Conservation (phyloP, 64 coral and sea anemone species). For the Orbicella faveolata region DNA sequence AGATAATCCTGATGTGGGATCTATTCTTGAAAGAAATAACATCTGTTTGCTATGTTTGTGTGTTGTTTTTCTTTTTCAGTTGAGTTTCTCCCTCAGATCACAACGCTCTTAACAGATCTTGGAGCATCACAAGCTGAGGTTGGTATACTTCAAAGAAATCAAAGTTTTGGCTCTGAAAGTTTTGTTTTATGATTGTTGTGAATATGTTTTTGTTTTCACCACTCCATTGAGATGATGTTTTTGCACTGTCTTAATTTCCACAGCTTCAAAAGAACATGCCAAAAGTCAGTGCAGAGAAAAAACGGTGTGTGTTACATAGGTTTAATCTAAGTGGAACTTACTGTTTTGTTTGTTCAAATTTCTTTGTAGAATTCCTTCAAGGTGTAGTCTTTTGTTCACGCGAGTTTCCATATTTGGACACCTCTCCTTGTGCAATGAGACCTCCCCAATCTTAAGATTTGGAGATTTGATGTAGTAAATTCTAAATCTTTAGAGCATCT, state of each 20-base stretch:
- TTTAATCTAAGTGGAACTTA: too few species aligned
- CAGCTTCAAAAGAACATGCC: constrained; percentile 90
- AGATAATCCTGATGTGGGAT: neutral
- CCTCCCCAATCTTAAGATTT: too few species aligned
- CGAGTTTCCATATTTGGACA: too few species aligned
- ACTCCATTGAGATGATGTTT: neutral
- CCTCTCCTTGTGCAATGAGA: too few species aligned
- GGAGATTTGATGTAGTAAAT: too few species aligned
- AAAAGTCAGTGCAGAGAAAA: constrained; percentile 84
- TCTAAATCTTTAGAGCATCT: too few species aligned
- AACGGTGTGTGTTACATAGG: constrained; percentile 34
- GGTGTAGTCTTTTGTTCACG: too few species aligned
- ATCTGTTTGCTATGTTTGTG: neutral
- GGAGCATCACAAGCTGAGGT: constrained; percentile 96
- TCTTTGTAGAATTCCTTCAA: too few species aligned
- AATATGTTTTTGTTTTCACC: too few species aligned
- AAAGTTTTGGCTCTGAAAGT: neutral
- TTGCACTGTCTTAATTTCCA: neutral
- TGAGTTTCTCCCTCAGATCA: constrained; percentile 96
- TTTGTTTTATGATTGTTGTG: neutral
- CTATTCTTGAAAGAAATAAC: neutral
- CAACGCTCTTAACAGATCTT: constrained; percentile 91
- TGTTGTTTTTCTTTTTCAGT: constrained; percentile 42
- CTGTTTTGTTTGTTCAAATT: too few species aligned
- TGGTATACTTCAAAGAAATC: neutral